Evolutionary conservation across 2,113 vertebrate genomes (phyloP).

Genomic region (Galbula dea): DNA sequence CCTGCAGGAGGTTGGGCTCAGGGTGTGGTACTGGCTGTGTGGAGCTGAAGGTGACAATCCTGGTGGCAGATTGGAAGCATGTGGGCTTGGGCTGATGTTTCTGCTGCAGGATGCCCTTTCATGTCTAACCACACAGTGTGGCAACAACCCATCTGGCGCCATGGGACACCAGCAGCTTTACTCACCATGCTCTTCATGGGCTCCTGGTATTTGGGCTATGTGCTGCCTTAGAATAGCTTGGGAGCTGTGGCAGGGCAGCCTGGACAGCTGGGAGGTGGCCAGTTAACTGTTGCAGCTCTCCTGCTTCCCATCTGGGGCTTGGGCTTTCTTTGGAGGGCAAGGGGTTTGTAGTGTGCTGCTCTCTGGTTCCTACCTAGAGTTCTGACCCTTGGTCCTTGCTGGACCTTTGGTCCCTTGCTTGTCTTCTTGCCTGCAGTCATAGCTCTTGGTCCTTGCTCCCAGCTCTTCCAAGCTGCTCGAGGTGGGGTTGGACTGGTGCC

Average conservation of each 20-base stretch:
- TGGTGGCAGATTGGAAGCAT: conserved; percentile 16
- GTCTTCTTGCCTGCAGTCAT: fast-evolving
- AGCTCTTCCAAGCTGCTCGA: too few species aligned
- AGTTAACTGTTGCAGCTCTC: conserved; percentile 24
- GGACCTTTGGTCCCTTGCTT: fast-evolving
- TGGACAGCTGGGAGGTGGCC: conserved; percentile 53
- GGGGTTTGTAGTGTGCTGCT: fast-evolving
- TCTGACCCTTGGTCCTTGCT: too few species aligned
- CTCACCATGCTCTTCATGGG: conserved; percentile 32
- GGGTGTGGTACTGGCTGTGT: background rate
- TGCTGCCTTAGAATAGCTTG: conserved; percentile 41
- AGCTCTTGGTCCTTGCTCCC: background rate
- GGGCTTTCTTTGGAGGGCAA: background rate
- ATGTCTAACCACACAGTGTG: conserved; percentile 63
- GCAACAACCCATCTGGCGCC: conserved; percentile 58
- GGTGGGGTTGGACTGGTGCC: background rate
- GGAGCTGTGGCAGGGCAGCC: background rate
- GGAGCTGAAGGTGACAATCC: conserved; percentile 44
- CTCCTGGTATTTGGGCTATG: conserved; percentile 65
- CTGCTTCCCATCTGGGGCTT: background rate
- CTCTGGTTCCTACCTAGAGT: background rate
- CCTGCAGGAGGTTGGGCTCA: background rate
- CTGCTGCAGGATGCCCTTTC: conserved; percentile 53
- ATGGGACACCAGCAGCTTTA: conserved; percentile 20
- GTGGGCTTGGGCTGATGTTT: background rate